phyloP scores from a whole-genome alignment of 2,888 invertebrate genomes.

The Diplolepis rosae region DNA sequence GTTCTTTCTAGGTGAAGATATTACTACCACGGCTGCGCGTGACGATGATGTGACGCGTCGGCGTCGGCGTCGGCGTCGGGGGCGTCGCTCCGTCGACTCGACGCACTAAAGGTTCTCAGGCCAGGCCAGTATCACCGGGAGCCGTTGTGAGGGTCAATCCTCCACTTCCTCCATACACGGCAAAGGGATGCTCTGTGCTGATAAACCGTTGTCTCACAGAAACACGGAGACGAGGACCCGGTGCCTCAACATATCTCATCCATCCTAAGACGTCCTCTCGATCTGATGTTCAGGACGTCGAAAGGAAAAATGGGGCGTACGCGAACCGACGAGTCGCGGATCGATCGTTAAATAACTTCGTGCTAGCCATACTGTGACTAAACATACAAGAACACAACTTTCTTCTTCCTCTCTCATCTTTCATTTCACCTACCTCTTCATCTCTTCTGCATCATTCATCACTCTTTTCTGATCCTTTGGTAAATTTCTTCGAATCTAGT shows the following conservation, averaged over 20 bases:
- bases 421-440: neutral
- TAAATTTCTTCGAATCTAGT: neutral
- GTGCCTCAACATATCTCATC: constrained; percentile 10
- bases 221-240: constrained; percentile 10
- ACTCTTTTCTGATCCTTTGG: neutral
- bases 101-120: constrained; percentile 60
- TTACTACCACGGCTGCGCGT: constrained; percentile 53
- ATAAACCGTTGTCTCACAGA: constrained; percentile 27
- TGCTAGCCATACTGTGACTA: constrained; percentile 46
- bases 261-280: constrained; percentile 28
- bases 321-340: constrained; percentile 64
- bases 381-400: neutral
- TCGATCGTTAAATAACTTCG: constrained; percentile 69
- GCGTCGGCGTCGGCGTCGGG: constrained; percentile 69
- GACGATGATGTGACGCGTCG: constrained; percentile 62
- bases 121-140: constrained; percentile 66
- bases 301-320: constrained; percentile 65
- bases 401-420: neutral
- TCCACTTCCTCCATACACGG: constrained; percentile 35
- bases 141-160: constrained; percentile 62
- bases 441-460: neutral
- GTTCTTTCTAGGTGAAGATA: constrained; percentile 34
- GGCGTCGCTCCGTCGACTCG: constrained; percentile 67
- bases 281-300: constrained; percentile 30
- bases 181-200: constrained; percentile 43